A percentile compares a stretch with the other conserved stretches of the same genome.
phyloP scores from a whole-genome alignment of 2,888 invertebrate genomes.

The Troides oblongomaculatus region DNA sequence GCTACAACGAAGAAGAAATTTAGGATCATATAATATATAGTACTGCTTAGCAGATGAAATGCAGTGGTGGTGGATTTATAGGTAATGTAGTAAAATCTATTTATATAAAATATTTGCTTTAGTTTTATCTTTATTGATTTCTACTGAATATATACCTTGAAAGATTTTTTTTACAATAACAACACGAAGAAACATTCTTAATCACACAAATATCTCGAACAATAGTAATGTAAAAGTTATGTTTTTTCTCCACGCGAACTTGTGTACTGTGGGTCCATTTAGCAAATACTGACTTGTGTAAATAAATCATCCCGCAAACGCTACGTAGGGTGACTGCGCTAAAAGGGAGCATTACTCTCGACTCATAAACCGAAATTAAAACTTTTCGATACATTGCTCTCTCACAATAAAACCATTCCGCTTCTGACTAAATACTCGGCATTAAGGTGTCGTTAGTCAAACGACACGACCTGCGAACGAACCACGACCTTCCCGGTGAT shows the following conservation, averaged over 20 bases:
- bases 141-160: no score
- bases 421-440: conserved; percentile 71
- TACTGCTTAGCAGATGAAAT: no score
- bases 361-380: conserved; percentile 78
- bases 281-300: conserved; percentile 25
- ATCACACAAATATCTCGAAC: no score
- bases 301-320: conserved; percentile 28
- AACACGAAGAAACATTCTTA: no score
- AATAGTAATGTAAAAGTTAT: no score
- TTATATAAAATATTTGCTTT: no score
- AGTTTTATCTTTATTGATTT: no score
- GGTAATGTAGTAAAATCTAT: no score
- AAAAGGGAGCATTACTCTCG: conserved; percentile 57
- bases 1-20: no score
- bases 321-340: conserved; percentile 35
- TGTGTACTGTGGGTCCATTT: conserved; percentile 9
- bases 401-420: conserved; percentile 69
- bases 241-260: background rate
- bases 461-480: conserved; percentile 48
- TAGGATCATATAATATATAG: no score
- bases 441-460: conserved; percentile 78
- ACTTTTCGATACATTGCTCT: conserved; percentile 76
- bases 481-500: conserved; percentile 34
- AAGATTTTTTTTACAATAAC: no score
- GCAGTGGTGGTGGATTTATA: no score